Conservation (phyloP, 2,797 vertebrate species). For the Typhlichthys subterraneus region DNA sequence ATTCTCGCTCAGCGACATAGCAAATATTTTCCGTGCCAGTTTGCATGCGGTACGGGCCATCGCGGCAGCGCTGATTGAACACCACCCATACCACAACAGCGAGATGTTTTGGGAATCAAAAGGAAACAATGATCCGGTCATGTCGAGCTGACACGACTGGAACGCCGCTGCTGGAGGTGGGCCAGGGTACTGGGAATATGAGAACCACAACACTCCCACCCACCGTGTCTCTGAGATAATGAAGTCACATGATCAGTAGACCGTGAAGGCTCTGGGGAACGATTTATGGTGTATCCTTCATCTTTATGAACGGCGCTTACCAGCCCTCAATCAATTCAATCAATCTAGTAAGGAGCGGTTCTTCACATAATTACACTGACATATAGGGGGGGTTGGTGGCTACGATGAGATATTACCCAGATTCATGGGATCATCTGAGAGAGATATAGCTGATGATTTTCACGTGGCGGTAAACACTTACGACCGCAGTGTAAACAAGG, state of each 20-base stretch:
- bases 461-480: conserved; percentile 3
- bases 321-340: conserved; percentile 18
- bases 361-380: conserved; percentile 17
- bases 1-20: conserved; percentile 13
- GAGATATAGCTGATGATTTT: not conserved
- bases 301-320: conserved; percentile 32
- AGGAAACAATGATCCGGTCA: conserved; percentile 43
- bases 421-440: not conserved
- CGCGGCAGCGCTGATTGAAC: conserved; percentile 12
- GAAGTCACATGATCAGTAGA: conserved; percentile 49
- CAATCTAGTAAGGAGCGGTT: conserved; percentile 3
- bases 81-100: conserved; percentile 31
- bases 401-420: not conserved
- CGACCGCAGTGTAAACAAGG: not conserved
- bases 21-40: conserved; percentile 17
- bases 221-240: conserved; percentile 56
- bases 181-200: conserved; percentile 45
- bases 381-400: not conserved
- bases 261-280: conserved; percentile 35
- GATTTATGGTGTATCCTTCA: conserved; percentile 40
- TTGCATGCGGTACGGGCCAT: conserved; percentile 26
- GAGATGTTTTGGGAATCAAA: conserved; percentile 52
- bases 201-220: conserved; percentile 35
- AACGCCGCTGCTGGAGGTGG: conserved; percentile 33
- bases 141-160: conserved; percentile 63